Evolutionary conservation across 2,113 vertebrate species (phyloP).

Genomic region (Tricholaema leucomelas): DNA sequence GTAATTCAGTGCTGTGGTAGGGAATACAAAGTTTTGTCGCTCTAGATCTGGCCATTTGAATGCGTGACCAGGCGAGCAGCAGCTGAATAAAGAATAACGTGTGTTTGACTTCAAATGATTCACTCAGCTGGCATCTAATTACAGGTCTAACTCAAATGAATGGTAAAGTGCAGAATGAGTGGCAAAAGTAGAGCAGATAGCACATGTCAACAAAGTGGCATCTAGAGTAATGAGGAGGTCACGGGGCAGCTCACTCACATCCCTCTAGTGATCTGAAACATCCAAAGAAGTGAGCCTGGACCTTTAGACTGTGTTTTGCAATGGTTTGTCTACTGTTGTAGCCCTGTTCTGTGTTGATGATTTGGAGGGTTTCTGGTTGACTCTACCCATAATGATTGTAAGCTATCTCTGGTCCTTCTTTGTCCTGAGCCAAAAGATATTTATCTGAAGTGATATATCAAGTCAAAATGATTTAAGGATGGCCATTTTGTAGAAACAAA

Average conservation of each 20-base stretch:
- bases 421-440: background rate
- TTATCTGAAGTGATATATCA: background rate
- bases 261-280: background rate
- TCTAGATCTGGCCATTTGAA: conserved; percentile 37
- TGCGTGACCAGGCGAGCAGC: background rate
- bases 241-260: background rate
- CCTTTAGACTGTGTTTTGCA: background rate
- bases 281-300: background rate
- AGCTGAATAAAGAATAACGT: conserved; percentile 18
- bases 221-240: background rate
- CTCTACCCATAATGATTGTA: background rate
- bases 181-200: background rate
- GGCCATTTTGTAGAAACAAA: background rate
- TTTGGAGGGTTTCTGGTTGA: background rate
- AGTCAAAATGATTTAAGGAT: background rate
- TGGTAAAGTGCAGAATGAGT: background rate
- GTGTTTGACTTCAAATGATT: conserved; percentile 25
- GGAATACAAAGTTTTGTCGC: conserved; percentile 23
- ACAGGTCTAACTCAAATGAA: background rate
- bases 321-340: background rate
- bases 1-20: background rate
- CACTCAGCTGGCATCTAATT: conserved; percentile 23
- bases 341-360: background rate
- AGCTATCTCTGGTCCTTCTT: background rate
- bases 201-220: background rate